Percentiles rank a stretch among this genome's conserved stretches.
Conservation (phyloP, 2,113 vertebrate genomes). For the Zosterops borbonicus region DNA sequence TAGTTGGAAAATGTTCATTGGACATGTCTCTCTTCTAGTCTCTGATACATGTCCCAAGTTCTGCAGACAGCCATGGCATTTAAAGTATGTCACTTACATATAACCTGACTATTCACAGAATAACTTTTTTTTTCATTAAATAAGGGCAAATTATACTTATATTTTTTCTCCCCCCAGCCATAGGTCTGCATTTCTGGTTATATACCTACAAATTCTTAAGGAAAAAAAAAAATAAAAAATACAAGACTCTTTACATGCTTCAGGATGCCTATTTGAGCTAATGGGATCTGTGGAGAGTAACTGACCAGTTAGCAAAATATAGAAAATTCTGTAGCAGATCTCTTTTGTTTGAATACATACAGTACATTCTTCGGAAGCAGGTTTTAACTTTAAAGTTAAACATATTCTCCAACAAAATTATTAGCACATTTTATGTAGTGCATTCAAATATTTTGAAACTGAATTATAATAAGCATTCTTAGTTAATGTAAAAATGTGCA, state of each 20-base stretch:
- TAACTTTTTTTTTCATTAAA: neutral
- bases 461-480: neutral
- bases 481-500: neutral
- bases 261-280: neutral
- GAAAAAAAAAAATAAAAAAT: neutral
- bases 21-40: neutral
- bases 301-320: neutral
- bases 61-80: neutral
- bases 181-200: neutral
- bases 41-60: neutral
- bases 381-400: neutral
- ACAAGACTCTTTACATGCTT: neutral
- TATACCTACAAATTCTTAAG: neutral
- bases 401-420: neutral
- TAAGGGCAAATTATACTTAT: neutral
- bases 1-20: neutral
- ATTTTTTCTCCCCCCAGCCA: rapidly evolving
- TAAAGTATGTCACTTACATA: neutral
- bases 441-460: neutral
- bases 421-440: neutral
- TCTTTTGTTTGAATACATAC: neutral
- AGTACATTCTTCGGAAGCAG: neutral
- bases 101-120: neutral
- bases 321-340: neutral
- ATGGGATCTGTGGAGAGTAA: neutral